These are phyloP conservation scores for Urocynchramus pylzowi DNA, from an alignment of 2,113 vertebrate species.

Conservation along the genomic window DNA sequence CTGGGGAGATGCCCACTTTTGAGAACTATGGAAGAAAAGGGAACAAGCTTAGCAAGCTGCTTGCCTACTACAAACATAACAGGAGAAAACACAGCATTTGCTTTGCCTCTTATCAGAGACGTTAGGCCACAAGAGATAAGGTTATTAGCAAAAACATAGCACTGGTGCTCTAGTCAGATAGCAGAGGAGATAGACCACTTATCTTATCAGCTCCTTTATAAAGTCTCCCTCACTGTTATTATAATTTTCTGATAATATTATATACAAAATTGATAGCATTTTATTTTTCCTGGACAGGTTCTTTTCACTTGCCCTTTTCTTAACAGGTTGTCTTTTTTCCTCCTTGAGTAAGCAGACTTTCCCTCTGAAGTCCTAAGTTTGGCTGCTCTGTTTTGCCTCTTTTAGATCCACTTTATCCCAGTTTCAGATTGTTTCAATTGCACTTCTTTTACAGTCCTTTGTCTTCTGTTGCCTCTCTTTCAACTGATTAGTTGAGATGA, in stretches of 20 bases:
- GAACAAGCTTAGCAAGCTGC: background rate
- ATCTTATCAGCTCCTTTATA: constrained; percentile 53
- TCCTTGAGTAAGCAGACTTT: background rate
- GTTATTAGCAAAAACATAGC: constrained; percentile 37
- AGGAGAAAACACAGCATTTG: background rate
- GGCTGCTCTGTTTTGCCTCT: background rate
- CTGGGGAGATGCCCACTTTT: background rate
- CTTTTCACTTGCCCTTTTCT: constrained; percentile 27
- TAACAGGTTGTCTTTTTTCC: background rate
- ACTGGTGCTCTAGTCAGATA: constrained; percentile 35
- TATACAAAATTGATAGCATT: background rate
- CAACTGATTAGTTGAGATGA: too few relatives aligned
- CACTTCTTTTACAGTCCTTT: background rate
- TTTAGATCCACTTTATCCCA: background rate
- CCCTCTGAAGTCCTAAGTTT: background rate
- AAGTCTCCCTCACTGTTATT: background rate
- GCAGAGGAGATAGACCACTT: background rate
- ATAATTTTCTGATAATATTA: constrained; percentile 55
- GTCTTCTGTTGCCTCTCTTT: background rate
- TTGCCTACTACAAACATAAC: background rate
- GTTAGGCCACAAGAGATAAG: constrained; percentile 49
- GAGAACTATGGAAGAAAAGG: background rate
- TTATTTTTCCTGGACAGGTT: constrained; percentile 1
- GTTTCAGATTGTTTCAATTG: background rate
- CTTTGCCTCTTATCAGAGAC: constrained; percentile 41